Percentiles rank a stretch among this genome's conserved stretches.
These are phyloP conservation scores for Episyrphus balteatus DNA, from an alignment of 1,140 invertebrate species.

Conservation along the genomic window DNA sequence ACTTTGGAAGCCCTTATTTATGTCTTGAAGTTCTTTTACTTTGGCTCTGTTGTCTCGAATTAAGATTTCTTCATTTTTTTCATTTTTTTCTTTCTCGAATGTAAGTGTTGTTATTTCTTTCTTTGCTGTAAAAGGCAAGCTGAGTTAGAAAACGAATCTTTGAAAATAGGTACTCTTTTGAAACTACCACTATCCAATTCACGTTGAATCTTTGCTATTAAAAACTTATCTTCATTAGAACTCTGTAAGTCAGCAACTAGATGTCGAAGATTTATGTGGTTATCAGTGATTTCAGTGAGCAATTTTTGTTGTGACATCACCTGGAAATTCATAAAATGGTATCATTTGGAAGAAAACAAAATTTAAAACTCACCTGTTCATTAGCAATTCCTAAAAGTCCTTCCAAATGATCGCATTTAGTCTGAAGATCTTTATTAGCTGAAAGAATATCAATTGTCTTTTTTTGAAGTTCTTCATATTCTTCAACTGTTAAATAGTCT, in stretches of 20 bases:
- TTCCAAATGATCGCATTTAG: constrained; percentile 36
- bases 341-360: neutral
- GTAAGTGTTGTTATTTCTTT: constrained; percentile 18
- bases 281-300: constrained; percentile 32
- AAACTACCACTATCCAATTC: constrained; percentile 25
- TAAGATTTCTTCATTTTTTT: constrained; percentile 10
- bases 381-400: constrained; percentile 34
- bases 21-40: constrained; percentile 8
- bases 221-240: constrained; percentile 24
- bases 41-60: constrained; percentile 11
- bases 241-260: constrained; percentile 34
- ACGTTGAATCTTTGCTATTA: constrained; percentile 28
- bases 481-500: constrained; percentile 20
- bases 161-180: neutral
- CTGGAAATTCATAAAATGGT: constrained; percentile 3
- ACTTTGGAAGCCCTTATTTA: constrained; percentile 21
- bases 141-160: neutral
- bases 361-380: constrained; percentile 13
- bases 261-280: constrained; percentile 31
- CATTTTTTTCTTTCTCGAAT: constrained; percentile 16
- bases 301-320: constrained; percentile 30
- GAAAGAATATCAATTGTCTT: constrained; percentile 13
- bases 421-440: constrained; percentile 18
- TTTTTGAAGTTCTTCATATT: constrained; percentile 20
- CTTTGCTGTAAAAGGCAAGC: constrained; percentile 14